Evolutionary conservation across 2,113 vertebrate species (phyloP).

Genomic region (Oenanthe melanoleuca): DNA sequence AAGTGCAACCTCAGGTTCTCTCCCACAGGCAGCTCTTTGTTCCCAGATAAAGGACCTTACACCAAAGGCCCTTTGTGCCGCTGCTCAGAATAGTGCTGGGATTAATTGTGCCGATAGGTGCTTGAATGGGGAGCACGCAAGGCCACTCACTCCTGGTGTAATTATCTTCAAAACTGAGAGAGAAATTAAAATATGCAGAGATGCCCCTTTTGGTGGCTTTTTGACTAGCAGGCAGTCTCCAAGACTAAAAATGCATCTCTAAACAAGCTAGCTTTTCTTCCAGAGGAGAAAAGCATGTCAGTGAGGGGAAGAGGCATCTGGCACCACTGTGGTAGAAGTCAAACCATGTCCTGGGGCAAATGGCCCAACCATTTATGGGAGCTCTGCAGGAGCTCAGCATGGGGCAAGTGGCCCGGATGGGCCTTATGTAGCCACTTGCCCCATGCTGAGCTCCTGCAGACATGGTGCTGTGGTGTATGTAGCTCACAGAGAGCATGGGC

Average conservation of each 20-base stretch:
- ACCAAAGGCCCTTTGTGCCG: conserved; percentile 74
- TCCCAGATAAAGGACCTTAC: conserved; percentile 72
- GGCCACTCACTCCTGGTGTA: conserved; percentile 15
- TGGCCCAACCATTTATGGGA: background rate
- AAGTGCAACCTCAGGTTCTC: conserved; percentile 74
- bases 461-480: background rate
- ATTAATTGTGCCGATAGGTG: conserved; percentile 77
- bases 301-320: background rate
- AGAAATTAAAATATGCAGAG: conserved; percentile 25
- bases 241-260: background rate
- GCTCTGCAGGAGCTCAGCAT: accelerated
- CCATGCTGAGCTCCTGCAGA: background rate
- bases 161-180: conserved; percentile 22
- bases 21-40: conserved; percentile 76
- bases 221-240: background rate
- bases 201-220: conserved; percentile 19
- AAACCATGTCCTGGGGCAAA: background rate
- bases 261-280: background rate
- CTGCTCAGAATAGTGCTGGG: conserved; percentile 50
- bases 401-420: background rate
- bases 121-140: conserved; percentile 56
- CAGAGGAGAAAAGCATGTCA: background rate
- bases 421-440: background rate
- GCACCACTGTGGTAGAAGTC: background rate
- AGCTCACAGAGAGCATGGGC: background rate